Evolutionary conservation across 2,888 invertebrate genomes (phyloP).

Genomic region (Clitarchus hookeri): DNA sequence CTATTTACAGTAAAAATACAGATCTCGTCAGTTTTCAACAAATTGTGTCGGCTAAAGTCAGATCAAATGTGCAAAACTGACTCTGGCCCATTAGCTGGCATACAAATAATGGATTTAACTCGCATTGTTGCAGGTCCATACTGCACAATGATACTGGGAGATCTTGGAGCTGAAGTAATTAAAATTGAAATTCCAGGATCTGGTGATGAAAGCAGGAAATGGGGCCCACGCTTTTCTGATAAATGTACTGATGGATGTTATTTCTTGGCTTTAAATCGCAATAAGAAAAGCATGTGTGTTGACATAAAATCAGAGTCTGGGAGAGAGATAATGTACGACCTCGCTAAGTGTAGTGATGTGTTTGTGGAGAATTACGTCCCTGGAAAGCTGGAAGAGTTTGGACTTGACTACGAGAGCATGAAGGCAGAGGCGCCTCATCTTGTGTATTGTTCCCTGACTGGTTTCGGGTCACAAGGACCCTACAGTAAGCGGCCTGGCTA

Average conservation of each 20-base stretch:
- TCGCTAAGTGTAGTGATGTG: constrained; percentile 81
- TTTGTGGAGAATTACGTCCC: constrained; percentile 94
- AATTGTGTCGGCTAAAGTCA: background rate
- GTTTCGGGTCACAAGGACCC: constrained; percentile 87
- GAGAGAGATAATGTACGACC: constrained; percentile 65
- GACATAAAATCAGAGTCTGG: constrained; percentile 77
- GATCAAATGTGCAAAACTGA: background rate
- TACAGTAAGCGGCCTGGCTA: constrained; percentile 89
- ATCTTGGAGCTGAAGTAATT: constrained; percentile 89
- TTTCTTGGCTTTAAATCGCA: constrained; percentile 87
- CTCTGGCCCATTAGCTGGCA: constrained; percentile 53
- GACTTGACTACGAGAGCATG: constrained; percentile 80
- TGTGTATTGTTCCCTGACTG: constrained; percentile 92
- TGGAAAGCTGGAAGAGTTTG: constrained; percentile 77
- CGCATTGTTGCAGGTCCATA: constrained; percentile 93
- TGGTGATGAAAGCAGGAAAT: constrained; percentile 88
- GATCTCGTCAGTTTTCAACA: background rate
- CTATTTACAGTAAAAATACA: background rate
- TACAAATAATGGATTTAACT: constrained; percentile 78
- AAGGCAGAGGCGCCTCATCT: constrained; percentile 72
- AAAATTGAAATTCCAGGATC: constrained; percentile 85
- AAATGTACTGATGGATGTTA: constrained; percentile 73
- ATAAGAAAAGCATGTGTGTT: constrained; percentile 90
- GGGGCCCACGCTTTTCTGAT: constrained; percentile 88
- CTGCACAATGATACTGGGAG: constrained; percentile 91